Conservation (phyloP, 2,888 invertebrate genomes). For the Pegoplata infirma region DNA sequence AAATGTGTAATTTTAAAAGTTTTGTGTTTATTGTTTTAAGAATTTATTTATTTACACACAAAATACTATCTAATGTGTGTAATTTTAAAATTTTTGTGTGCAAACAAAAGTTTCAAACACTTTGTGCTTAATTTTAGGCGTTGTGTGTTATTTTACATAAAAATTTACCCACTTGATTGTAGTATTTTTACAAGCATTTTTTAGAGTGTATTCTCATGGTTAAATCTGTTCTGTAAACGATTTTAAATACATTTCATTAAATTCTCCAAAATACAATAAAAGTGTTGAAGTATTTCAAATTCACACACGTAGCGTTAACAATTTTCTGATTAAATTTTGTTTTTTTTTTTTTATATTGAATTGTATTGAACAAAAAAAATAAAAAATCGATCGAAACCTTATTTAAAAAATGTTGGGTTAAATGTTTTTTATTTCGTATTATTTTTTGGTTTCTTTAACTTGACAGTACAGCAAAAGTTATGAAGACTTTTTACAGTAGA, state of each 20-base stretch:
- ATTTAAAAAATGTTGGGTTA: conserved; percentile 18
- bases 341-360: neutral
- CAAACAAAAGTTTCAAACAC: too few relatives aligned
- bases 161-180: too few relatives aligned
- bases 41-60: too few relatives aligned
- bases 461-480: conserved; percentile 7
- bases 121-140: too few relatives aligned
- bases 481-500: too few relatives aligned
- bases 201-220: conserved; percentile 31
- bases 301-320: conserved; percentile 45
- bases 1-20: too few relatives aligned
- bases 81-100: too few relatives aligned
- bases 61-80: too few relatives aligned
- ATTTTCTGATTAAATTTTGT: conserved; percentile 11
- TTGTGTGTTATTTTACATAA: too few relatives aligned
- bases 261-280: neutral
- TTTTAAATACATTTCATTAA: neutral
- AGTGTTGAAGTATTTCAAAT: conserved; percentile 42
- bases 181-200: too few relatives aligned
- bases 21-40: too few relatives aligned
- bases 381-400: neutral
- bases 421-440: too few relatives aligned
- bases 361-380: neutral
- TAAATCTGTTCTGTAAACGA: neutral
- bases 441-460: neutral